Evolutionary conservation across 1,140 invertebrate genomes (phyloP), one percentile per base, ranked within the genome.

Genomic region (Heliothis subflexa): DNA sequence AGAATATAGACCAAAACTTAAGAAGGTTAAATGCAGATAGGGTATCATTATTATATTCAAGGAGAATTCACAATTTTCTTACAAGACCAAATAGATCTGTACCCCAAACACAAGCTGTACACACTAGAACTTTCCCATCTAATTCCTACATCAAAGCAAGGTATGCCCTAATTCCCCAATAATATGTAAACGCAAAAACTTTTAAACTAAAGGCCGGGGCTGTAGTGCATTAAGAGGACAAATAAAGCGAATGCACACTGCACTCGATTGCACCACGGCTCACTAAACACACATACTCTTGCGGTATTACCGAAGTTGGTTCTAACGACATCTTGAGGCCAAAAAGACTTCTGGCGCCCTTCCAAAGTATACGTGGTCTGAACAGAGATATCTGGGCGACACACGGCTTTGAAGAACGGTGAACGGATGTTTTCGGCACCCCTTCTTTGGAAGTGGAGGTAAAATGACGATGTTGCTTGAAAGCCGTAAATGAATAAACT

Each of bases 301-400:
- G 61, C 45, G 68, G 87, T 84, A 90, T 91, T 88, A 85, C 84
- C 81, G 83, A 90, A 92, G 87, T 92, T 91, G 85, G 49, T 71
- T 45, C 79, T 86, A 91, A 92, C 86, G 87, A 89, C 86, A 91
- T 94, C 93, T 93, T 93, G 85, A 92, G 83, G 92, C 92, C 92
- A 94, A 93, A 94, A 94, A 92, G 89, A 88, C 85, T 87, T 13
- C 89, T 94, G 92, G 92, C 88, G 79, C 81, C 25, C 79, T 84
- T 87, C 92, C 92, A 94, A 94, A 90, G 88, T 93, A 89, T 88
- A 84, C 78, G 70, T 84, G 80, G 78, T 81, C 78, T 84, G 82
- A 82, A 86, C 80, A 82, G 85, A 71, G 80, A 87, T 81, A 79
- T 74, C 25, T 62, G 54, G 57, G 80, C 50, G 77, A 91, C 89